phyloP scores from a whole-genome alignment of 2,888 invertebrate genomes.

The Standfussiana lucernea region DNA sequence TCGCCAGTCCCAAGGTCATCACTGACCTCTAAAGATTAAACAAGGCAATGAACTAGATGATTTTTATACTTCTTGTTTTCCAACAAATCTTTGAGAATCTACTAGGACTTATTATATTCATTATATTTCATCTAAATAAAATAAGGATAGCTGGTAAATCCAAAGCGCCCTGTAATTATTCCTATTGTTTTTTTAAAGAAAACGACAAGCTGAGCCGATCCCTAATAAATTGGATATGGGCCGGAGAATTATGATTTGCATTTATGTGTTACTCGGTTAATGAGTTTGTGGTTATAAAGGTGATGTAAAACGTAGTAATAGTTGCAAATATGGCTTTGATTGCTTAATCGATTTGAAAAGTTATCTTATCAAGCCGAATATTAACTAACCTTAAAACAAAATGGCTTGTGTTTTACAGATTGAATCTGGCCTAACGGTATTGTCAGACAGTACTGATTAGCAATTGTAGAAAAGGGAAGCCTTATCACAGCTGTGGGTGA shows the following conservation, averaged over 20 bases:
- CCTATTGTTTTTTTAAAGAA: not conserved
- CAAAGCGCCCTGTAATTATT: not conserved
- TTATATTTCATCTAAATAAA: not conserved
- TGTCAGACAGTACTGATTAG: not conserved
- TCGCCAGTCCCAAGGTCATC: too few species aligned
- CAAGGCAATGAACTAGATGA: not conserved
- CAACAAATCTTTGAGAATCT: not conserved
- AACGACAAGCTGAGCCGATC: not conserved
- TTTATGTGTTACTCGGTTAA: not conserved
- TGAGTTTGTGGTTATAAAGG: not conserved
- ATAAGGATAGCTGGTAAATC: not conserved
- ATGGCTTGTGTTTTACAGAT: not conserved
- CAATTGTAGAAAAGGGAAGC: not conserved
- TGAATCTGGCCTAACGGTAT: not conserved
- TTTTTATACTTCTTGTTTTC: not conserved
- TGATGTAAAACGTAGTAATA: not conserved
- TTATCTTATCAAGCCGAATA: not conserved
- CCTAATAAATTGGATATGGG: not conserved
- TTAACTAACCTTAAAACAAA: not conserved
- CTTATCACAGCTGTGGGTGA: not conserved
- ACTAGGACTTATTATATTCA: not conserved
- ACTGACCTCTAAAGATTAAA: not conserved
- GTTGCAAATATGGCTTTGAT: conserved; percentile 9
- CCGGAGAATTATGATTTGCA: not conserved
- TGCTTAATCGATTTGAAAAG: conserved; percentile 1